Evolutionary conservation across 2,797 vertebrate species (phyloP).

Genomic region (Chrysocyon brachyurus): DNA sequence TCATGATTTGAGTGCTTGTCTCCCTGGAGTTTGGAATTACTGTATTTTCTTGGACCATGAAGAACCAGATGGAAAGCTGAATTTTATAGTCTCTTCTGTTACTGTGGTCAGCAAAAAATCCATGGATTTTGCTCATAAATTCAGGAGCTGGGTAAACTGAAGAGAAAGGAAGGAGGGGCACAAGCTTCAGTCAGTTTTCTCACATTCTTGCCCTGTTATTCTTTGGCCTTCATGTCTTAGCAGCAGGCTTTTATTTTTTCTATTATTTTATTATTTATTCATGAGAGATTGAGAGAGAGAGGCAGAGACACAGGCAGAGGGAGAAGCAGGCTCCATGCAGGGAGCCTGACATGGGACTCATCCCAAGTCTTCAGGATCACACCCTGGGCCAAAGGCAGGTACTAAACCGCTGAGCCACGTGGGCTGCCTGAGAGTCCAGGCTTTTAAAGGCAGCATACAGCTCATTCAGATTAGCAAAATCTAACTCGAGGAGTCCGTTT

Average conservation of each 20-base stretch:
- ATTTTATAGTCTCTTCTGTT: slow-evolving; percentile 75
- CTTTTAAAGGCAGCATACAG: slow-evolving; percentile 49
- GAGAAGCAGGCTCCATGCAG: too few species aligned
- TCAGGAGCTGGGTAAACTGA: slow-evolving; percentile 47
- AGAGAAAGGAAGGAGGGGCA: slow-evolving; percentile 14
- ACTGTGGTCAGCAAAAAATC: slow-evolving; percentile 76
- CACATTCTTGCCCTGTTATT: neutral
- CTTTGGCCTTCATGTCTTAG: slow-evolving; percentile 33
- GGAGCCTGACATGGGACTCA: too few species aligned
- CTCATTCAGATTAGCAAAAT: slow-evolving; percentile 1
- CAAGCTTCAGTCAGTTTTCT: neutral
- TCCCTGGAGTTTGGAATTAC: slow-evolving; percentile 75
- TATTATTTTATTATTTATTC: too few species aligned
- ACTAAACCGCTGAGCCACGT: too few species aligned
- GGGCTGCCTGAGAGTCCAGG: neutral
- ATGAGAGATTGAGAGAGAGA: too few species aligned
- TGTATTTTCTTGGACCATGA: slow-evolving; percentile 80
- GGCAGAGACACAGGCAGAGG: too few species aligned
- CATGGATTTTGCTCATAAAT: slow-evolving; percentile 47
- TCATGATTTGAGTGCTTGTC: slow-evolving; percentile 60
- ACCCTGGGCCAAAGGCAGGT: too few species aligned
- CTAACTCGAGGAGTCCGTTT: slow-evolving; percentile 59
- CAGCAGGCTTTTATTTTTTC: too few species aligned
- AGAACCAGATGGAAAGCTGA: slow-evolving; percentile 78
- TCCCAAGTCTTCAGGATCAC: too few species aligned